A percentile compares a stretch with the other conserved stretches of the same genome.
Evolutionary conservation across 2,113 vertebrate species (phyloP).

Genomic region (Pheucticus melanocephalus): DNA sequence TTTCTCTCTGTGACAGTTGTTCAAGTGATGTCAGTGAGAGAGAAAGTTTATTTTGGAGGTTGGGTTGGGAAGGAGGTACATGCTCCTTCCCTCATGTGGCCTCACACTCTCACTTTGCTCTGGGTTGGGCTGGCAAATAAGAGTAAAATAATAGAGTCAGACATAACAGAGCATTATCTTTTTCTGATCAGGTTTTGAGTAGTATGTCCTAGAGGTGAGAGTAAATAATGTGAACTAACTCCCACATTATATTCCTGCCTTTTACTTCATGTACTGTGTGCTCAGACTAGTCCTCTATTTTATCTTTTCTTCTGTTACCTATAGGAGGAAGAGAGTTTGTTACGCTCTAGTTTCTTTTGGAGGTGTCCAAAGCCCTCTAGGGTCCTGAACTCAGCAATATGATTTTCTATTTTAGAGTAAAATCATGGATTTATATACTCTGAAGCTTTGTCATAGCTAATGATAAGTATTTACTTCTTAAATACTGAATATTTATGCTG

Average conservation of each 20-base stretch:
- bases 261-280: background rate
- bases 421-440: background rate
- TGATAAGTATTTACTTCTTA: background rate
- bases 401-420: background rate
- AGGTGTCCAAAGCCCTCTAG: background rate
- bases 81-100: background rate
- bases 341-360: background rate
- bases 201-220: background rate
- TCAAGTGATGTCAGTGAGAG: background rate
- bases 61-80: background rate
- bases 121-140: background rate
- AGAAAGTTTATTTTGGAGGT: background rate
- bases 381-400: background rate
- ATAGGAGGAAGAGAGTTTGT: background rate
- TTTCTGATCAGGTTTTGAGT: background rate
- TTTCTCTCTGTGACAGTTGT: constrained; percentile 34
- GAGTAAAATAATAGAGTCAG: background rate
- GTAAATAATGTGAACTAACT: background rate
- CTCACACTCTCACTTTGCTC: background rate
- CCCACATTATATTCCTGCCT: background rate
- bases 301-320: background rate
- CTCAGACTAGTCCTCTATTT: background rate
- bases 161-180: background rate
- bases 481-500: background rate
- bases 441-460: background rate